phyloP scores from a whole-genome alignment of 2,888 invertebrate species.

The Pelosia muscerda region DNA sequence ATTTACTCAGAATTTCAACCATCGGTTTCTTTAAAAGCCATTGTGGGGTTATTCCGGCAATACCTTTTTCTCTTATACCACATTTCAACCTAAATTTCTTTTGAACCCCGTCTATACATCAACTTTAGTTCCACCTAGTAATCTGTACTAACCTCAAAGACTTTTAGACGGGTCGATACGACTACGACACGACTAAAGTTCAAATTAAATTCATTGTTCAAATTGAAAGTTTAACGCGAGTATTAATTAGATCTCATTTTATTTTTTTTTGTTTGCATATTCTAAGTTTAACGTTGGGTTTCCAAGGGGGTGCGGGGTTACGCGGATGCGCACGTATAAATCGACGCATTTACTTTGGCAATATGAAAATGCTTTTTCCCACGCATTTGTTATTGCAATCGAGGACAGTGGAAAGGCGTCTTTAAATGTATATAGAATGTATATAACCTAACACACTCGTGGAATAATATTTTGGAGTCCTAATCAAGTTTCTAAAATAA shows the following conservation, averaged over 20 bases:
- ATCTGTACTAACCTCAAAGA: slow-evolving; percentile 70
- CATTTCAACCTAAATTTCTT: slow-evolving; percentile 70
- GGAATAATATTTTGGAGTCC: neutral
- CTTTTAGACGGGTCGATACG: slow-evolving; percentile 57
- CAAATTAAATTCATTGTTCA: neutral
- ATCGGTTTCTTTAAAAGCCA: slow-evolving; percentile 46
- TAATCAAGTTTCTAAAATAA: neutral
- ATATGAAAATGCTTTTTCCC: no score
- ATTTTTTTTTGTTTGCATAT: no score
- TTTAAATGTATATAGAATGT: no score
- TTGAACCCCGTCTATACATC: slow-evolving; percentile 73
- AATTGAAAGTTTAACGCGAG: neutral
- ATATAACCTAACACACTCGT: neutral
- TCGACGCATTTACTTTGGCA: no score
- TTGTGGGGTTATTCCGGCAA: slow-evolving; percentile 47
- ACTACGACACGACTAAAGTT: slow-evolving; percentile 40
- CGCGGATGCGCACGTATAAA: no score
- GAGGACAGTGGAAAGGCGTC: no score
- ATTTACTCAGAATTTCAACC: slow-evolving; percentile 27
- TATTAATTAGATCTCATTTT: no score
- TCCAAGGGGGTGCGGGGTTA: no score
- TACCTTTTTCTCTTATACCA: slow-evolving; percentile 56
- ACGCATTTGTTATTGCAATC: no score
- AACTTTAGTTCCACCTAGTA: slow-evolving; percentile 77
- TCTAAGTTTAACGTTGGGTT: no score